These are phyloP conservation scores for Agelas oroides DNA, from an alignment of 37 sponge, comb jelly and placozoan genomes.

Conservation along the genomic window DNA sequence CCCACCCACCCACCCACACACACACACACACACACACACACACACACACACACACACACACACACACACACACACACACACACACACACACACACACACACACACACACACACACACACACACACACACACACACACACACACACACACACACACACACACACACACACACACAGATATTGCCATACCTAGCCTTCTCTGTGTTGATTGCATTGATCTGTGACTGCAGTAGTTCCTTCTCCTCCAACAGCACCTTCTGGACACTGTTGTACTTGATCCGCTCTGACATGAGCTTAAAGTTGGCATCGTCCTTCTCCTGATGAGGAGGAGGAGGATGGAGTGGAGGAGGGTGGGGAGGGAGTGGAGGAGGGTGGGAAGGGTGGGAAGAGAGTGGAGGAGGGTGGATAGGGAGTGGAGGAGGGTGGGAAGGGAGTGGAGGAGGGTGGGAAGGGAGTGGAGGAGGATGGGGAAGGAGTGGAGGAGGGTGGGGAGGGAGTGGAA, in stretches of 20 bases:
- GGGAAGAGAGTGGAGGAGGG: not conserved
- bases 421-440: not conserved
- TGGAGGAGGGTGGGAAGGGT: not conserved
- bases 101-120: too few relatives aligned
- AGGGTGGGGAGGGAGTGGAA: slow-evolving; percentile 1
- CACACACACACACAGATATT: too few relatives aligned
- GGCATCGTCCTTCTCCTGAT: slow-evolving; percentile 96
- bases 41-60: slow-evolving; percentile 1
- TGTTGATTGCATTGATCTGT: slow-evolving; percentile 44
- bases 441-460: not conserved
- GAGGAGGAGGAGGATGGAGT: not conserved
- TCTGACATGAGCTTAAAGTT: slow-evolving; percentile 99
- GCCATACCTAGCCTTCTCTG: slow-evolving; percentile 64
- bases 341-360: slow-evolving; percentile 9
- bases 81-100: too few relatives aligned
- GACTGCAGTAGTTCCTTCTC: not conserved
- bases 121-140: slow-evolving; percentile 22
- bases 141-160: too few relatives aligned
- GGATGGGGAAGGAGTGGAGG: not conserved
- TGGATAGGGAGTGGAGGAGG: not conserved
- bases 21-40: not conserved
- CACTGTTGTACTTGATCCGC: slow-evolving; percentile 74
- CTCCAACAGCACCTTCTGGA: slow-evolving; percentile 27
- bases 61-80: slow-evolving; percentile 49
- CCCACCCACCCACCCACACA: not conserved